Percentiles rank a stretch among this genome's conserved stretches.
These are phyloP conservation scores for Dryobota labecula DNA, from an alignment of 2,888 invertebrate genomes.

Conservation along the genomic window DNA sequence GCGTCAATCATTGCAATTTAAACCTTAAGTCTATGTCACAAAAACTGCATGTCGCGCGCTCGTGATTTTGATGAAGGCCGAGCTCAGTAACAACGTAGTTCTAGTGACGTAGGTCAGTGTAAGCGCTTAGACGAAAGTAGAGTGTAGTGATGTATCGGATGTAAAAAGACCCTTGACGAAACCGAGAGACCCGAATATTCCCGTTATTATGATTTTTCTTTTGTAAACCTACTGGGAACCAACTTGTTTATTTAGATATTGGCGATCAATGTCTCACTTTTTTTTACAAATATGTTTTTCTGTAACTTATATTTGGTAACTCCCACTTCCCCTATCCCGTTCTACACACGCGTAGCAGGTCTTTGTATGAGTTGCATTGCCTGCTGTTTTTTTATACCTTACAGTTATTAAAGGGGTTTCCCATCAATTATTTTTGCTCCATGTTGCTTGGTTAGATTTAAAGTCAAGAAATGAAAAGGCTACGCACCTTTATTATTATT, in stretches of 20 bases:
- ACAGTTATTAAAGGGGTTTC: neutral
- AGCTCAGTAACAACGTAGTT: neutral
- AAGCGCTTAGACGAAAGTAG: slow-evolving; percentile 9
- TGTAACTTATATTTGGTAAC: neutral
- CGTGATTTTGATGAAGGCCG: slow-evolving; percentile 3
- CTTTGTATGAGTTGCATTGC: neutral
- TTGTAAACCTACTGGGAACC: neutral
- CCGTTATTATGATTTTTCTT: neutral
- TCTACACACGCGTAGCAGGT: neutral
- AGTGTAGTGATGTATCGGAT: slow-evolving; percentile 15
- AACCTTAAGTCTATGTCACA: neutral
- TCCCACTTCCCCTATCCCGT: neutral
- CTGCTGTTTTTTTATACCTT: neutral
- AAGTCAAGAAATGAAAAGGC: neutral
- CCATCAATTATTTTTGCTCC: neutral
- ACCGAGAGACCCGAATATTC: neutral
- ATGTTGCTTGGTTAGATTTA: neutral
- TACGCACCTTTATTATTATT: neutral
- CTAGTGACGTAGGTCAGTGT: neutral
- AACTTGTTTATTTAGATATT: neutral
- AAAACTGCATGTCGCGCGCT: neutral
- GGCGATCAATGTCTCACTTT: too few relatives aligned
- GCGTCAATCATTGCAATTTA: neutral
- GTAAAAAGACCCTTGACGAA: slow-evolving; percentile 15
- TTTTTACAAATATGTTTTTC: neutral